Percentiles rank a stretch among this genome's conserved stretches.
These are phyloP conservation scores for Mobula hypostoma DNA, from an alignment of 2,113 vertebrate species.

Conservation along the genomic window DNA sequence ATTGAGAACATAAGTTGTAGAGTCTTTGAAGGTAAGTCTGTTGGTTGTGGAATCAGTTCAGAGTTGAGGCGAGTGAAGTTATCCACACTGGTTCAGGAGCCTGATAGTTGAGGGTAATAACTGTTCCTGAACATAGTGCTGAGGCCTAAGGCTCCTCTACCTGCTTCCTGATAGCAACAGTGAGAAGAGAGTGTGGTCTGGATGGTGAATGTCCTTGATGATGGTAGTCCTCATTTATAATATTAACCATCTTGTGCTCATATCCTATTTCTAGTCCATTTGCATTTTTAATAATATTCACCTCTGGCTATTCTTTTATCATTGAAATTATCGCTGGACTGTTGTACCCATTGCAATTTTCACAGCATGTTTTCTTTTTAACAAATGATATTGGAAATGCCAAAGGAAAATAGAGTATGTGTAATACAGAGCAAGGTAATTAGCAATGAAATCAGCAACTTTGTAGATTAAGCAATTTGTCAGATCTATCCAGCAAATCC, in stretches of 20 bases:
- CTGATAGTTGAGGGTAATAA: too few species aligned
- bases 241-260: not conserved
- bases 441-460: not conserved
- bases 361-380: not conserved
- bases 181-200: too few species aligned
- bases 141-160: too few species aligned
- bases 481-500: not conserved
- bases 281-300: slow-evolving; percentile 20
- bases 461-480: not conserved
- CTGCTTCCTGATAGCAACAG: too few species aligned
- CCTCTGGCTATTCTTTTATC: not conserved
- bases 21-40: too few species aligned
- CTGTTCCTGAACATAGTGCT: too few species aligned
- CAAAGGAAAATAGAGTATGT: not conserved
- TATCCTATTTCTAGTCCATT: not conserved
- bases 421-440: not conserved
- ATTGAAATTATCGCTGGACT: not conserved
- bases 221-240: not conserved
- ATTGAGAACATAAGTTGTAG: too few species aligned
- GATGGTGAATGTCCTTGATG: too few species aligned
- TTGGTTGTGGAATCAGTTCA: too few species aligned
- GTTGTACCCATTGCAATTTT: not conserved
- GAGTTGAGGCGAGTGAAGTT: too few species aligned
- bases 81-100: too few species aligned
- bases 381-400: not conserved